phyloP scores from a whole-genome alignment of 2,888 invertebrate genomes.

The Eupithecia tripunctaria region DNA sequence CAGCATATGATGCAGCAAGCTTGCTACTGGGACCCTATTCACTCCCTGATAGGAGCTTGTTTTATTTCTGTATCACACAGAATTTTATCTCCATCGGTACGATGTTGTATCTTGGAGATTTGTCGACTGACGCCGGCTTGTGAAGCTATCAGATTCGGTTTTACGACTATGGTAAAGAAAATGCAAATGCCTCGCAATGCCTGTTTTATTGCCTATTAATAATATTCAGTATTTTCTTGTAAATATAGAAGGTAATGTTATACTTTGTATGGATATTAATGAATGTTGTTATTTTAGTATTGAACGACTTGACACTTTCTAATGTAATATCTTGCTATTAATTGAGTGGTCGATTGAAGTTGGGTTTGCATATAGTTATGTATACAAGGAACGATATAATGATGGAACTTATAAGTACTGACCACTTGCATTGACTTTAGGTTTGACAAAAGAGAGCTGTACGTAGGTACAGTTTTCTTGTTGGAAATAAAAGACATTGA shows the following conservation, averaged over 20 bases:
- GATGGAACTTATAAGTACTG: background rate
- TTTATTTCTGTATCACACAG: slow-evolving; percentile 68
- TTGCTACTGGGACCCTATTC: slow-evolving; percentile 58
- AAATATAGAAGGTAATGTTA: slow-evolving; percentile 15
- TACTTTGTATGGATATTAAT: slow-evolving; percentile 7
- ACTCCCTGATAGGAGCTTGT: slow-evolving; percentile 77
- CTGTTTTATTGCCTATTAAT: slow-evolving; percentile 41
- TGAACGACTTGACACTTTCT: slow-evolving; percentile 3
- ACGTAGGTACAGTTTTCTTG: background rate
- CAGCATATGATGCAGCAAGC: slow-evolving; percentile 86
- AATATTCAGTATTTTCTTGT: slow-evolving; percentile 29
- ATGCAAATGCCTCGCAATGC: slow-evolving; percentile 47
- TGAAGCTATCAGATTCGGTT: slow-evolving; percentile 52
- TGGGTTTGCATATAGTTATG: background rate
- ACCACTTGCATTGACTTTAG: background rate
- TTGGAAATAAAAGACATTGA: background rate
- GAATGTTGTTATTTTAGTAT: slow-evolving; percentile 6
- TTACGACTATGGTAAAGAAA: slow-evolving; percentile 43
- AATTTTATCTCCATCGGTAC: slow-evolving; percentile 62
- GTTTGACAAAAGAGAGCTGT: background rate
- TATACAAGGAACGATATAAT: background rate
- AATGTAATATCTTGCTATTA: background rate
- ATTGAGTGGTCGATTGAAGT: background rate
- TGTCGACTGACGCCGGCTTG: slow-evolving; percentile 54
- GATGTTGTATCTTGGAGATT: slow-evolving; percentile 49